Evolutionary conservation across 2,888 invertebrate species (phyloP).

Genomic region (Taphrorychus bicolor): DNA sequence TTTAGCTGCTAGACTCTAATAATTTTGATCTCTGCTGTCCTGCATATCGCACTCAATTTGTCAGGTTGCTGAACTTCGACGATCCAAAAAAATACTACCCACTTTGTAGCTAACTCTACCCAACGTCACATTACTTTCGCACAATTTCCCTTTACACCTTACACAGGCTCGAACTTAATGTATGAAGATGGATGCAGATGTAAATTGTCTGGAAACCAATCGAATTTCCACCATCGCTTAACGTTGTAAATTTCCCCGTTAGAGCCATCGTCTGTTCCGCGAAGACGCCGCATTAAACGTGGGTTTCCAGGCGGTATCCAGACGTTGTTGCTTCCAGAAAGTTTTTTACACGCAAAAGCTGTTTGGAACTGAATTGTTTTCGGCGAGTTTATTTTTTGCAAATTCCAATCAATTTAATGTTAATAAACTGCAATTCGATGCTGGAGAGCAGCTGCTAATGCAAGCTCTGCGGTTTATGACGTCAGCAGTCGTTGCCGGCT

Average conservation of each 20-base stretch:
- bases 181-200: neutral
- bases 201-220: slow-evolving; percentile 6
- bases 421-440: too few species aligned
- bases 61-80: too few species aligned
- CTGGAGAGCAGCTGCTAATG: neutral
- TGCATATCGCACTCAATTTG: too few species aligned
- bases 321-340: neutral
- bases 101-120: neutral
- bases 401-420: neutral
- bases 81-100: too few species aligned
- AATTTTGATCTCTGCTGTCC: too few species aligned
- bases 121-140: neutral
- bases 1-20: too few species aligned
- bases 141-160: neutral
- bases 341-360: neutral
- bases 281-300: neutral
- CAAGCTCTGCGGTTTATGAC: neutral
- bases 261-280: too few species aligned
- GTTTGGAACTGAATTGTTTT: neutral
- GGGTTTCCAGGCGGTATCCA: neutral
- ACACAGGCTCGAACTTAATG: neutral
- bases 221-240: neutral
- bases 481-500: neutral
- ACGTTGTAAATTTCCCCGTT: neutral
- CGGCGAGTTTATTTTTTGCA: too few species aligned